Conservation (phyloP, 37 sponge, comb jelly and placozoan genomes). For the Haliclona indistincta region DNA sequence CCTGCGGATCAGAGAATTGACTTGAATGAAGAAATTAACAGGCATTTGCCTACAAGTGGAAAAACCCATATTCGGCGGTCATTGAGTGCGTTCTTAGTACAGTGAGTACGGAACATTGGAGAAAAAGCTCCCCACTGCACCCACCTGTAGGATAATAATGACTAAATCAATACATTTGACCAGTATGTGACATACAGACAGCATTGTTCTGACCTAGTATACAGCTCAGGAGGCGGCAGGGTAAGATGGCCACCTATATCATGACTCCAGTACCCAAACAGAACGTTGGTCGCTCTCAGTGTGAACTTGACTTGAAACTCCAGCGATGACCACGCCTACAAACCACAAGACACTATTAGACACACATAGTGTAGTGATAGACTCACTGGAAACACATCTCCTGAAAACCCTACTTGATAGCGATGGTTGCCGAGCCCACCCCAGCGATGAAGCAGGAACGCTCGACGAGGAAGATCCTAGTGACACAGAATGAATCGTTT, state of each 20-base stretch:
- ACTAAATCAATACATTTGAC: slow-evolving; percentile 1
- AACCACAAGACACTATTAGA: too few species aligned
- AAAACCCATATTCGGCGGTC: slow-evolving; percentile 68
- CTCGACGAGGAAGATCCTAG: slow-evolving; percentile 30
- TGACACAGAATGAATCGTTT: too few species aligned
- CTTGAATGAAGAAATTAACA: too few species aligned
- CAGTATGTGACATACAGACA: not conserved
- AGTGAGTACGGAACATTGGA: slow-evolving; percentile 79
- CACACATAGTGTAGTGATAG: too few species aligned
- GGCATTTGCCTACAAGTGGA: slow-evolving; percentile 52
- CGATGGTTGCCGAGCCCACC: slow-evolving; percentile 84
- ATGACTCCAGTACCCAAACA: slow-evolving; percentile 84
- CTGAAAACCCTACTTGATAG: slow-evolving; percentile 79
- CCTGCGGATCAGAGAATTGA: too few species aligned
- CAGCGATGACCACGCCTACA: slow-evolving; percentile 69
- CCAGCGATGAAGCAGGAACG: slow-evolving; percentile 67
- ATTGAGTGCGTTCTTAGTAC: slow-evolving; percentile 55
- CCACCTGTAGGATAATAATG: slow-evolving; percentile 32
- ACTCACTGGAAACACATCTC: slow-evolving; percentile 73
- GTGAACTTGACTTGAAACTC: slow-evolving; percentile 80
- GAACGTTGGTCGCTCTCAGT: slow-evolving; percentile 69
- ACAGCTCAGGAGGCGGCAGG: slow-evolving; percentile 67
- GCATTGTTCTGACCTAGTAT: slow-evolving; percentile 34
- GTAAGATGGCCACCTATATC: slow-evolving; percentile 73
- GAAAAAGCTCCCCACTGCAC: slow-evolving; percentile 84